phyloP scores from a whole-genome alignment of 2,888 invertebrate genomes.

The Stenichneumon culpator region DNA sequence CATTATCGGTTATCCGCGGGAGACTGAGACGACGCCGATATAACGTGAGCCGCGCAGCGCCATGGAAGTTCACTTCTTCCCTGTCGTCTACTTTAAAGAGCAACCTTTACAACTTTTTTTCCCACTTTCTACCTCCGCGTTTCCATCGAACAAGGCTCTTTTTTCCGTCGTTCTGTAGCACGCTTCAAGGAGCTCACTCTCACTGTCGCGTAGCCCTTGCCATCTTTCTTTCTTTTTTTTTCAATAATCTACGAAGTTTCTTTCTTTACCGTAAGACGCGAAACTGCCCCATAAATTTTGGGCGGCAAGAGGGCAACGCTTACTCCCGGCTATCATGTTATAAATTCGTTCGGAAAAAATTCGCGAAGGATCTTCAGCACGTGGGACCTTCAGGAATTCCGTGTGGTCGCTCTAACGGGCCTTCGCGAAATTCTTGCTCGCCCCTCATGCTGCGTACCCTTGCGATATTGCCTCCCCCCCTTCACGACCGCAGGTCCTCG shows the following conservation, averaged over 20 bases:
- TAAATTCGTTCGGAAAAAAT: slow-evolving; percentile 45
- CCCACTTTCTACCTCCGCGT: slow-evolving; percentile 12
- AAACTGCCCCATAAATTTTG: slow-evolving; percentile 45
- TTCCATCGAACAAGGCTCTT: slow-evolving; percentile 37
- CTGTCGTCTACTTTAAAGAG: slow-evolving; percentile 48
- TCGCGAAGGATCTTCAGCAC: neutral
- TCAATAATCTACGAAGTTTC: slow-evolving; percentile 52
- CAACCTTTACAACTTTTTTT: slow-evolving; percentile 50
- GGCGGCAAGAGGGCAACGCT: slow-evolving; percentile 14
- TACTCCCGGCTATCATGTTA: slow-evolving; percentile 5
- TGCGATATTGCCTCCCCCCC: slow-evolving; percentile 8
- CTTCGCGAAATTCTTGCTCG: slow-evolving; percentile 52
- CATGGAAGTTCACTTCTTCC: slow-evolving; percentile 26
- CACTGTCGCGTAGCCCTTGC: slow-evolving; percentile 34
- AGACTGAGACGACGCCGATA: neutral
- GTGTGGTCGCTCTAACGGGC: slow-evolving; percentile 53
- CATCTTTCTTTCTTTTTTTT: slow-evolving; percentile 6
- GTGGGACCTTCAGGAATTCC: slow-evolving; percentile 61
- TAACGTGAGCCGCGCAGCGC: neutral
- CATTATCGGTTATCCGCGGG: slow-evolving; percentile 53
- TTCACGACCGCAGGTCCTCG: neutral
- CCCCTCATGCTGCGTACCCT: slow-evolving; percentile 8
- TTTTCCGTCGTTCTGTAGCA: neutral
- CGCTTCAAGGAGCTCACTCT: slow-evolving; percentile 42
- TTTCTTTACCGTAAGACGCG: slow-evolving; percentile 34